Percentiles rank a stretch among this genome's conserved stretches.
These are phyloP conservation scores for Dryoscopus gambensis DNA, from an alignment of 2,113 vertebrate genomes.

Conservation along the genomic window DNA sequence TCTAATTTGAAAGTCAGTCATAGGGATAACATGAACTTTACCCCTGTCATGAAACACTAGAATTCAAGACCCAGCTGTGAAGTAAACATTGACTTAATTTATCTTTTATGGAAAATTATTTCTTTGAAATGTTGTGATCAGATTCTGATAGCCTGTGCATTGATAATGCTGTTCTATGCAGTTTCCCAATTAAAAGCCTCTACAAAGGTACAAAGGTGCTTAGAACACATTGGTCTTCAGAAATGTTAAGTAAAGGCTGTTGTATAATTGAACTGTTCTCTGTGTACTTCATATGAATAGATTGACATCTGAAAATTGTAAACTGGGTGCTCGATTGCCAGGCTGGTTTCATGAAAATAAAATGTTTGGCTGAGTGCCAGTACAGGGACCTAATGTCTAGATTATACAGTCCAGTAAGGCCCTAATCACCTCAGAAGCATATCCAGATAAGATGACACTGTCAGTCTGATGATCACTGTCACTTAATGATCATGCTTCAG, in stretches of 20 bases:
- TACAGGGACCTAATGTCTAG: not conserved
- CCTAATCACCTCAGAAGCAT: not conserved
- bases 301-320: not conserved
- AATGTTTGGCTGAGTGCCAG: not conserved
- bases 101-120: not conserved
- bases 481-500: not conserved
- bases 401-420: not conserved
- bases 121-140: not conserved
- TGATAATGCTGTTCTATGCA: not conserved
- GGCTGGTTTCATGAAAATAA: not conserved
- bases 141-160: not conserved
- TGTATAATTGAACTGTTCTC: not conserved
- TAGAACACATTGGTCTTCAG: not conserved
- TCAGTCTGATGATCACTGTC: not conserved
- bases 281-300: not conserved
- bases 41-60: not conserved
- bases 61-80: not conserved
- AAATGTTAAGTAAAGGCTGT: not conserved
- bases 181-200: not conserved
- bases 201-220: not conserved
- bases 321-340: not conserved
- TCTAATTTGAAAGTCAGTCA: not conserved
- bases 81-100: not conserved
- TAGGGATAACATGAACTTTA: not conserved
- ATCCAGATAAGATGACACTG: not conserved